Evolutionary conservation across 2,888 invertebrate genomes (phyloP), one percentile per base, ranked within the genome.

Genomic region (Aphodius granarius): DNA sequence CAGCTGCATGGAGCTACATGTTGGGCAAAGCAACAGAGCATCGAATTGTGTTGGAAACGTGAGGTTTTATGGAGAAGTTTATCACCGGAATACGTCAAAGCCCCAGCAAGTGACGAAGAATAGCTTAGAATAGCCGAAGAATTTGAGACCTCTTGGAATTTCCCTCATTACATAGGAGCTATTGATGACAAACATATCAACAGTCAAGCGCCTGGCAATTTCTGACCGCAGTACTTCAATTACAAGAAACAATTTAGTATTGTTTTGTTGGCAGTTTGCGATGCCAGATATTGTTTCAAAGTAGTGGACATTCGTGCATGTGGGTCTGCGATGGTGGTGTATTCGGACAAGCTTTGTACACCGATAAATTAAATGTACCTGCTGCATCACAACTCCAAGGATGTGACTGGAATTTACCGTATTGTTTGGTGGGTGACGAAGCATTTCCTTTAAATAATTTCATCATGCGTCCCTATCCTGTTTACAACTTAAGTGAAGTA

Each of bases 171-270:
- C 75, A 73, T 82, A 18, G 83, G 84, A 23, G 80, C 81, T 63
- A 77, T 83, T 18, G 83, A 83, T 76, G 83, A 83, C 0, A 83
- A 82, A 75, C 83, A 83, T 78, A 79, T 82, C 18, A 75, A 77
- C 77, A 80, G 83, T 72, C 78, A 80, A 76, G 76, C 79, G 16
- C 83, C 84, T n/a, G 15, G 74, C 19, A 78, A 83, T 21, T 79
- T 79, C 73, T 83, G 84, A 20, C 81, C 82, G 13, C 75, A 80
- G 71, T 84, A 77, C 77, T 83, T 78, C 75, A 85, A 85, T 78
- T 84, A 84, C 78, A 83, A 85, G 81, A 78, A 80, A 72, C 78
- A 71, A 65, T 81, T 77, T 73, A 84, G 83, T 78, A 80, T 85
- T 63, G 83, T 83, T 19, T 75, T 84, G 63, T 78, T 84, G 71